Percentiles rank a stretch among this genome's conserved stretches.
Conservation (phyloP, 2,113 vertebrate genomes). For the Sakesphorus luctuosus region DNA sequence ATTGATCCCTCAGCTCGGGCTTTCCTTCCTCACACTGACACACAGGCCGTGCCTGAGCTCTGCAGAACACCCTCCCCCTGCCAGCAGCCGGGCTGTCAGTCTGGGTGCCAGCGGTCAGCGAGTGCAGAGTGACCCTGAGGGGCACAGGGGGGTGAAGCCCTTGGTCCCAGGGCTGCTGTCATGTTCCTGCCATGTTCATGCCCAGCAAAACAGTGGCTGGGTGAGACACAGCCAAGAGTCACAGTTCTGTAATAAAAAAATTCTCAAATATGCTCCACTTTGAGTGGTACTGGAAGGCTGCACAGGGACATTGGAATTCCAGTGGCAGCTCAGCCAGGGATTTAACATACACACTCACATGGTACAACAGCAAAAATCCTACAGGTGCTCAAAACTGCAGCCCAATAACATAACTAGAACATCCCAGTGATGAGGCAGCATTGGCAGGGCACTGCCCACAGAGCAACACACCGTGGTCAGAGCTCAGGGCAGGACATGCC, state of each 20-base stretch:
- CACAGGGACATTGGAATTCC: neutral
- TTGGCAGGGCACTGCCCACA: neutral
- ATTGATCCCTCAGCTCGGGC: neutral
- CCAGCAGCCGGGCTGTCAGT: neutral
- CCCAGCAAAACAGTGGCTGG: neutral
- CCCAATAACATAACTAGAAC: neutral
- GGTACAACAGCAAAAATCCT: fast-evolving
- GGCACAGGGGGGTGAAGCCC: fast-evolving
- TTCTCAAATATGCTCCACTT: neutral
- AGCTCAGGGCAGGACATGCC: neutral
- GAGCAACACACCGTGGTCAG: neutral
- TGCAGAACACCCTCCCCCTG: neutral
- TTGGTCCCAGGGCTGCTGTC: neutral
- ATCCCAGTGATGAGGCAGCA: neutral
- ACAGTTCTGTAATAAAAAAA: neutral
- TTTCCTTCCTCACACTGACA: neutral
- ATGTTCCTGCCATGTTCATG: neutral
- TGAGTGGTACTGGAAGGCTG: neutral
- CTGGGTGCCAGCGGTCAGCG: no score
- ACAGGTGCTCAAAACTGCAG: neutral
- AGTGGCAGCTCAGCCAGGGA: neutral
- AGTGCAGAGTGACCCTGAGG: neutral
- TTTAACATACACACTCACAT: neutral
- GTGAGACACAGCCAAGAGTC: neutral
- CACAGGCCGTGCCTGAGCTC: neutral